Conservation (phyloP, 2,888 invertebrate species). For the Chromoteleia sp. region DNA sequence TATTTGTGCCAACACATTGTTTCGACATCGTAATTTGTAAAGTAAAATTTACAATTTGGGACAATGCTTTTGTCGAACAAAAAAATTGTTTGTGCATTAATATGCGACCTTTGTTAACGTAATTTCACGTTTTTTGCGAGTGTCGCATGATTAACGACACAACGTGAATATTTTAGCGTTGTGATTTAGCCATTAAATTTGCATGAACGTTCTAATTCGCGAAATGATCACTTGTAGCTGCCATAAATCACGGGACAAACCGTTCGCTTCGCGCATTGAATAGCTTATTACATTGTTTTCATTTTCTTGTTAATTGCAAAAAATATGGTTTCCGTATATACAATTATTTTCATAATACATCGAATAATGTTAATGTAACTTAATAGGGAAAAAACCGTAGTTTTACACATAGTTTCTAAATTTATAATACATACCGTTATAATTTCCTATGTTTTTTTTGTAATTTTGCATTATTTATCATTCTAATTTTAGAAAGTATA, state of each 20-base stretch:
- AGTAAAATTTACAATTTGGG: constrained; percentile 1
- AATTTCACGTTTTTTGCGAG: constrained; percentile 25
- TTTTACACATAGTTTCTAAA: no score
- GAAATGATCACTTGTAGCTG: constrained; percentile 31
- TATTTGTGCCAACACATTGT: not conserved
- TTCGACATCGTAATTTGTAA: not conserved
- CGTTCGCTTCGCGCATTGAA: constrained; percentile 25
- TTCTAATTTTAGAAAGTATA: no score
- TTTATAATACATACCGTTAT: no score
- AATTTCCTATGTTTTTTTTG: no score
- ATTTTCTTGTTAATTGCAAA: constrained; percentile 1
- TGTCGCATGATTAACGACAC: constrained; percentile 33
- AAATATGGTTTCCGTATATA: no score
- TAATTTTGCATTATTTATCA: no score
- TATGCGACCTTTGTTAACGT: constrained; percentile 42
- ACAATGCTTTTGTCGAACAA: not conserved
- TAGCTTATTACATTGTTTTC: constrained; percentile 19
- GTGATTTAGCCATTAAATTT: constrained; percentile 47
- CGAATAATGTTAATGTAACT: no score
- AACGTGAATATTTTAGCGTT: constrained; percentile 29
- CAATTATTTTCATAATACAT: no score
- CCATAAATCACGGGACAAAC: constrained; percentile 28
- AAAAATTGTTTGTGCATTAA: constrained; percentile 29
- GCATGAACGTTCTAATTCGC: constrained; percentile 54
- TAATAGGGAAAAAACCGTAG: no score